phyloP scores from a whole-genome alignment of 2,888 invertebrate species.

The Aphidius colemani region DNA sequence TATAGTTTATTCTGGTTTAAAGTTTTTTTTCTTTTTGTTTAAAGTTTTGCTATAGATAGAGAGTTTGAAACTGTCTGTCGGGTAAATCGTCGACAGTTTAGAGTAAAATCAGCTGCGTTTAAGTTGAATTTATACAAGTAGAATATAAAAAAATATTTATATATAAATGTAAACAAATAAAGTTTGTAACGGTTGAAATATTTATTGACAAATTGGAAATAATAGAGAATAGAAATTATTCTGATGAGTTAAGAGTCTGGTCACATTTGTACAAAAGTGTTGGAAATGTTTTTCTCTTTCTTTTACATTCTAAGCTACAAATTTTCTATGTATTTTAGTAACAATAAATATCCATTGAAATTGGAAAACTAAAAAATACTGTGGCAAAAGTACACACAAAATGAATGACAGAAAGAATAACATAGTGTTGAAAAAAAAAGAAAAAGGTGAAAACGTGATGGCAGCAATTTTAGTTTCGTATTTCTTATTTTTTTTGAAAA shows the following conservation, averaged over 20 bases:
- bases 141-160: neutral
- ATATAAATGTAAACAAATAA: neutral
- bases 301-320: no score
- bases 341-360: neutral
- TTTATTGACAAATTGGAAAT: neutral
- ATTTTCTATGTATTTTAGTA: no score
- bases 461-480: constrained; percentile 9
- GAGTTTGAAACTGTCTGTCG: constrained; percentile 10
- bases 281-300: no score
- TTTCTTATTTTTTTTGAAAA: neutral
- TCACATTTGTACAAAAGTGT: no score
- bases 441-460: no score
- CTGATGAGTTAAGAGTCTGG: neutral
- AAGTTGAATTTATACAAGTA: no score
- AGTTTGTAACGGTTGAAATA: neutral
- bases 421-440: no score
- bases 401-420: no score
- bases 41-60: neutral
- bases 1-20: neutral
- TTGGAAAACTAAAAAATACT: neutral
- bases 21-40: neutral
- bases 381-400: neutral
- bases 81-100: constrained; percentile 10
- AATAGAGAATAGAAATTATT: neutral
- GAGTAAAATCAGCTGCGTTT: neutral